phyloP scores from a whole-genome alignment of 1,140 invertebrate species.

The Drosophila truncata region DNA sequence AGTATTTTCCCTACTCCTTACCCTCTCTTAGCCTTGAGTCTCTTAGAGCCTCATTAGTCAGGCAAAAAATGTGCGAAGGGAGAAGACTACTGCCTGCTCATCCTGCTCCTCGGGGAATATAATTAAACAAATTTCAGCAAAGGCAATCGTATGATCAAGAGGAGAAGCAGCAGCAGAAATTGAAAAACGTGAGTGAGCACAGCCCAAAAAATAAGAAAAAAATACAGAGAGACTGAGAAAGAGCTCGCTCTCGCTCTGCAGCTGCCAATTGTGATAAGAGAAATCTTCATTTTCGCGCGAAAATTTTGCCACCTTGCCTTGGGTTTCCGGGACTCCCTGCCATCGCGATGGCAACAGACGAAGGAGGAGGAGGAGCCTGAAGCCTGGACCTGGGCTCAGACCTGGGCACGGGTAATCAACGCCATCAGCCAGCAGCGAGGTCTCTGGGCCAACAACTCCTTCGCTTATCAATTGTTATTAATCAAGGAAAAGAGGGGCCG shows the following conservation, averaged over 20 bases:
- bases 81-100: slow-evolving; percentile 4
- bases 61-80: slow-evolving; percentile 8
- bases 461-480: slow-evolving; percentile 81
- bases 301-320: slow-evolving; percentile 80
- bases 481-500: slow-evolving; percentile 70
- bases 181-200: slow-evolving; percentile 74
- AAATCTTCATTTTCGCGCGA: slow-evolving; percentile 83
- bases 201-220: neutral
- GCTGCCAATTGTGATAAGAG: slow-evolving; percentile 65
- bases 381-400: neutral
- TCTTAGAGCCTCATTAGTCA: slow-evolving; percentile 30
- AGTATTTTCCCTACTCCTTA: neutral
- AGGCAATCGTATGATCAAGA: slow-evolving; percentile 36
- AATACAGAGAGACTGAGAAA: neutral
- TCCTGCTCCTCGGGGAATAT: slow-evolving; percentile 43
- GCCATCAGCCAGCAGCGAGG: slow-evolving; percentile 66
- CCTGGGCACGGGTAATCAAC: slow-evolving; percentile 69
- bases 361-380: slow-evolving; percentile 3
- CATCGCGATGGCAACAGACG: slow-evolving; percentile 14
- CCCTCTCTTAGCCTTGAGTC: neutral
- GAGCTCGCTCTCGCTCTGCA: slow-evolving; percentile 9
- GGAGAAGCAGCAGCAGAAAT: slow-evolving; percentile 54
- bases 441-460: slow-evolving; percentile 36
- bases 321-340: slow-evolving; percentile 21
- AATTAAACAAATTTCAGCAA: slow-evolving; percentile 75